Evolutionary conservation across 2,797 vertebrate genomes (phyloP).

Genomic region (Artibeus lituratus): DNA sequence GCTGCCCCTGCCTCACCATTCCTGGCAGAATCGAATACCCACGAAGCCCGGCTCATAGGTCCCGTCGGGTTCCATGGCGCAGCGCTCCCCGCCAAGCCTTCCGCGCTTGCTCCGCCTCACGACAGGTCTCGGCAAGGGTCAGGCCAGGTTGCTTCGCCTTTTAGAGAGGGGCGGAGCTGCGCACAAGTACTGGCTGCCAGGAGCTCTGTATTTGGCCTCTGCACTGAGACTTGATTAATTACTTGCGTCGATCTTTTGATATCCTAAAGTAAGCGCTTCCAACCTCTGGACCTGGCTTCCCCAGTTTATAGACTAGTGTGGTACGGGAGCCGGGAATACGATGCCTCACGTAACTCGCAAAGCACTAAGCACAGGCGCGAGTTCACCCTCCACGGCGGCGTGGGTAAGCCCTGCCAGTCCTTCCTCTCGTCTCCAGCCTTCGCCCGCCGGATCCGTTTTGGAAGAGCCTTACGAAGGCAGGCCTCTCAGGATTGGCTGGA

Average conservation of each 20-base stretch:
- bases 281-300: neutral
- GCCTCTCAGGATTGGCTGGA: conserved; percentile 10
- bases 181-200: accelerated
- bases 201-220: neutral
- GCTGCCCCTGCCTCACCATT: conserved; percentile 86
- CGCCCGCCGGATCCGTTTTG: neutral
- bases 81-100: accelerated
- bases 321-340: neutral
- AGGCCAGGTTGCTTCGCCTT: neutral
- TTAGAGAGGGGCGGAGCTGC: neutral
- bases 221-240: neutral
- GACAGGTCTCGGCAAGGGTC: conserved; percentile 40
- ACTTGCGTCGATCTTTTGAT: neutral
- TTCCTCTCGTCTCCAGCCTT: neutral
- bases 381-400: too few relatives aligned
- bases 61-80: conserved; percentile 90
- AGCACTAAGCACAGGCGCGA: conserved; percentile 3
- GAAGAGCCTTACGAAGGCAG: neutral
- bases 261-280: neutral
- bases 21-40: conserved; percentile 94
- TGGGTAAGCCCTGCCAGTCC: neutral
- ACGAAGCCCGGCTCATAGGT: conserved; percentile 92
- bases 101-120: neutral
- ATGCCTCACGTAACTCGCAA: neutral
- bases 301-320: neutral